These are phyloP conservation scores for Mus minutoides DNA, from an alignment of 2,797 vertebrate species.

Conservation along the genomic window DNA sequence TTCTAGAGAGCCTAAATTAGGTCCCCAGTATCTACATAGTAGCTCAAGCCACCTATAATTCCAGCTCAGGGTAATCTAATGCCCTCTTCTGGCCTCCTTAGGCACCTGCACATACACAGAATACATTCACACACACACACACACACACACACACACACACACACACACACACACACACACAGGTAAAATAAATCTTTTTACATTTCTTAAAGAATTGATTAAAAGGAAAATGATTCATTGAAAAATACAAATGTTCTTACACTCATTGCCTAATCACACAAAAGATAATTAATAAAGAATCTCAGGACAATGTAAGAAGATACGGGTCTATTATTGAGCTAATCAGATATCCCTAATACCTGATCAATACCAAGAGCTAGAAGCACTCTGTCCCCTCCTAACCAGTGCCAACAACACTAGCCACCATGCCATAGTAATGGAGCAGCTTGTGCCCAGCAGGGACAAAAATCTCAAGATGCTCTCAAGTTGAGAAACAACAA, in stretches of 20 bases:
- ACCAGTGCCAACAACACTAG: not conserved
- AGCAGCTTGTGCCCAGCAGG: not conserved
- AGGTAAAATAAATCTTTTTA: not conserved
- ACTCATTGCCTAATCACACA: not conserved
- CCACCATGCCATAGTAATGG: not conserved
- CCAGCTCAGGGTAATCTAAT: not conserved
- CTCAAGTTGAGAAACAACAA: not conserved
- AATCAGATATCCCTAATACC: constrained; percentile 1
- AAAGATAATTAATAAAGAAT: constrained; percentile 17
- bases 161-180: not conserved
- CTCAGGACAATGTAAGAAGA: not conserved
- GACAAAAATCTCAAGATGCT: constrained; percentile 22
- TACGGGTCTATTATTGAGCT: not conserved
- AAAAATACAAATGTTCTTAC: constrained; percentile 9
- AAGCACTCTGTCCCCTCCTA: constrained; percentile 6
- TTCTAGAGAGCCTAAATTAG: not conserved
- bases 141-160: not conserved
- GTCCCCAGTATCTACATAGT: not conserved
- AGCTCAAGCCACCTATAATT: not conserved
- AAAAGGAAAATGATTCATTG: not conserved
- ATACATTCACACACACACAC: not conserved
- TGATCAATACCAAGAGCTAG: constrained; percentile 27
- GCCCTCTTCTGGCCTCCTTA: not conserved
- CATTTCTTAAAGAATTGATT: not conserved
- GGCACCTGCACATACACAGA: not conserved